Conservation (phyloP, 2,113 vertebrate genomes). For the Periophthalmus modestus region DNA sequence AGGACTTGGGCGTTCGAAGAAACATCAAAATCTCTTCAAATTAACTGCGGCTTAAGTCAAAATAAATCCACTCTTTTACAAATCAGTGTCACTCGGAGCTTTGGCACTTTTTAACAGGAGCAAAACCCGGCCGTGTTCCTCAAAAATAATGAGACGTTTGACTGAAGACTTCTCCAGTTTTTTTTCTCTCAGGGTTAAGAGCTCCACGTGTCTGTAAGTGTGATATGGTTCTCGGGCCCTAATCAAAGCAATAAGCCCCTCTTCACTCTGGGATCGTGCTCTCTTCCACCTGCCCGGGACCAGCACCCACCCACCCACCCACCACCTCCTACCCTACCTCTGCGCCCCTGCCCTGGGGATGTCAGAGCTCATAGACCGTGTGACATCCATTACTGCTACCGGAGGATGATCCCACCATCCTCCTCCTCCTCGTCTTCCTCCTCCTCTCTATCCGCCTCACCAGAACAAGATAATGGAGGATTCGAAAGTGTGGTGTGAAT, state of each 20-base stretch:
- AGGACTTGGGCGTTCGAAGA: background rate
- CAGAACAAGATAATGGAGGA: constrained; percentile 70
- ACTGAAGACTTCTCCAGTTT: constrained; percentile 2
- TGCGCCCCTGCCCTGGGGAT: constrained; percentile 43
- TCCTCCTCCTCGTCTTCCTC: constrained; percentile 25
- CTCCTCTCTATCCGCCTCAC: constrained; percentile 32
- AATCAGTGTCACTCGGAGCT: constrained; percentile 1
- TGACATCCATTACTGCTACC: constrained; percentile 71
- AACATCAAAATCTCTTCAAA: constrained; percentile 5
- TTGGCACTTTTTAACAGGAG: background rate
- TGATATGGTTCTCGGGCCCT: background rate
- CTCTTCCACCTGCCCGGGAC: background rate
- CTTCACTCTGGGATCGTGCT: background rate
- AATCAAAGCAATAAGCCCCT: background rate
- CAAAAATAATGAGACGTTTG: constrained; percentile 8
- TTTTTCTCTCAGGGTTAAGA: background rate
- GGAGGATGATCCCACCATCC: constrained; percentile 62
- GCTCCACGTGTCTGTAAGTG: background rate
- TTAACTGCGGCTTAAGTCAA: background rate
- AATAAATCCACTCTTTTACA: background rate
- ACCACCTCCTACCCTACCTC: background rate
- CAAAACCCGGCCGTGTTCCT: background rate
- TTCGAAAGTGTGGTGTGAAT: constrained; percentile 41
- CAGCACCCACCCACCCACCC: background rate
- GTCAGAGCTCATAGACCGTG: constrained; percentile 51